phyloP scores from a whole-genome alignment of 30 jellyfish, hydroid and myxozoan species.

The Aurelia aurita complex sp. Pacific region DNA sequence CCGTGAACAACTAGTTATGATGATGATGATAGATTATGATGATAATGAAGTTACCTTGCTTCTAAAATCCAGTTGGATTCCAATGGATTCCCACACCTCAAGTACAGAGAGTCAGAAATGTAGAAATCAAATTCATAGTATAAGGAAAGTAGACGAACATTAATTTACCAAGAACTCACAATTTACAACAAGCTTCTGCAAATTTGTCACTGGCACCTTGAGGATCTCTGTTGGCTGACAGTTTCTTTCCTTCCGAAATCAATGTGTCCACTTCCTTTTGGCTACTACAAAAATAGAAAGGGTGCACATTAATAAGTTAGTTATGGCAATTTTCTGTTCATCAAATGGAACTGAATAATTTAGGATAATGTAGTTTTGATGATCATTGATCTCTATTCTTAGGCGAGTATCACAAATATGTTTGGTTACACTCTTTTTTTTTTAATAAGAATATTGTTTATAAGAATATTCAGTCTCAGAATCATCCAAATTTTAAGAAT shows the following conservation, averaged over 20 bases:
- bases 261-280: slow-evolving; percentile 57
- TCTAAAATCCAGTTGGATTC: too few species aligned
- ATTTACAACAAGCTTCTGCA: slow-evolving; percentile 50
- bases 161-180: slow-evolving; percentile 60
- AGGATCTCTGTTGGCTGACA: slow-evolving; percentile 30
- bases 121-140: not conserved
- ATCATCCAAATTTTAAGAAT: too few species aligned
- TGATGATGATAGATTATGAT: too few species aligned
- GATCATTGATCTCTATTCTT: not conserved
- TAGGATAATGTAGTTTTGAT: not conserved
- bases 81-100: not conserved
- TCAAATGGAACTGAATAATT: not conserved
- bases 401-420: too few species aligned
- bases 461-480: too few species aligned
- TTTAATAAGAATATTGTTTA: too few species aligned
- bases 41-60: too few species aligned
- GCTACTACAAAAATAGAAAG: not conserved
- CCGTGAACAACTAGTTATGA: too few species aligned
- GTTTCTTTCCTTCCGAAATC: slow-evolving; percentile 74
- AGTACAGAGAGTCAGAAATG: not conserved
- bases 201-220: slow-evolving; percentile 46
- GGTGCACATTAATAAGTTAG: not conserved
- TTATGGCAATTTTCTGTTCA: not conserved
- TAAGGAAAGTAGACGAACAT: not conserved
- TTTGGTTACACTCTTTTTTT: too few species aligned